Conservation (phyloP, 2,797 vertebrate genomes). For the Helostoma temminkii region DNA sequence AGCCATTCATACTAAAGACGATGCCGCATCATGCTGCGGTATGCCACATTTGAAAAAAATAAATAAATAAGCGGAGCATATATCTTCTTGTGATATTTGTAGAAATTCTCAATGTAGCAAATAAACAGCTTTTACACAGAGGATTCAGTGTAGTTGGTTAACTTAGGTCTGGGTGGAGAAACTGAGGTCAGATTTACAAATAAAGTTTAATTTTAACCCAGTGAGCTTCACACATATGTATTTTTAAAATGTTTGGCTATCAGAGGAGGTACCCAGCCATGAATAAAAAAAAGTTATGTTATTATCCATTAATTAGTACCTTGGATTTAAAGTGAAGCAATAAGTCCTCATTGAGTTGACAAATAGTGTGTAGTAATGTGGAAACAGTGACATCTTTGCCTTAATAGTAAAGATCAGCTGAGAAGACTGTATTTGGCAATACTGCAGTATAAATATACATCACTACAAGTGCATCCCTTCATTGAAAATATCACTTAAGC, state of each 20-base stretch:
- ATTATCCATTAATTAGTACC: not conserved
- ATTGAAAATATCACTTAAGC: not conserved
- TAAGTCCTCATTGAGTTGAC: not conserved
- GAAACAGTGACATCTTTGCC: not conserved
- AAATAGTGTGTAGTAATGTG: not conserved
- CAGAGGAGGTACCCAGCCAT: not conserved
- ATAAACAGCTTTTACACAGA: constrained; percentile 39
- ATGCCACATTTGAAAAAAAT: not conserved
- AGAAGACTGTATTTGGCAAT: not conserved
- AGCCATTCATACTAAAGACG: constrained; percentile 22
- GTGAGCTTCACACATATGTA: not conserved
- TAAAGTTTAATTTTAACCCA: constrained; percentile 31
- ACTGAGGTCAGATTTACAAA: constrained; percentile 23
- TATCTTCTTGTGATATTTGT: constrained; percentile 57
- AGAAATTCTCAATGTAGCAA: constrained; percentile 38
- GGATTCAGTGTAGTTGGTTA: not conserved
- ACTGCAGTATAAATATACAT: not conserved
- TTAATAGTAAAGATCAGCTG: too few relatives aligned
- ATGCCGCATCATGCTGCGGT: constrained; percentile 20
- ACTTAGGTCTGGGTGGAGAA: constrained; percentile 12
- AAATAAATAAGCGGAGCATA: constrained; percentile 14
- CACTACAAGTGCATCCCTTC: not conserved
- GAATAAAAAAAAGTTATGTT: not conserved
- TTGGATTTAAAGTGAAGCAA: not conserved
- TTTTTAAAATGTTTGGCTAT: constrained; percentile 1